These are phyloP conservation scores for Clostera curtula DNA, from an alignment of 2,888 invertebrate genomes.

Conservation along the genomic window DNA sequence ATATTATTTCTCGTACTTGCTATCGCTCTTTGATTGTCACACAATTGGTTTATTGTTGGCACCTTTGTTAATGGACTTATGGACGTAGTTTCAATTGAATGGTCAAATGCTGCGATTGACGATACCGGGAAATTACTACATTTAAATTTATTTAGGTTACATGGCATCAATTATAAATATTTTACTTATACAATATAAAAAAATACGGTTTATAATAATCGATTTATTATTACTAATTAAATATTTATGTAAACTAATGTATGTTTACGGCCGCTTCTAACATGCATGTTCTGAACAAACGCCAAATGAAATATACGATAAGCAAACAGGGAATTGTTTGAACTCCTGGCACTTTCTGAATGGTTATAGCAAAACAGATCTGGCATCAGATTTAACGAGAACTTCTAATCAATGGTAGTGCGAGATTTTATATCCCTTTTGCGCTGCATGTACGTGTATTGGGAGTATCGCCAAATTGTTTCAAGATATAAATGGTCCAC, in stretches of 20 bases:
- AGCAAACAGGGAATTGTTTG: too few species aligned
- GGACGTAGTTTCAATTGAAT: constrained; percentile 11
- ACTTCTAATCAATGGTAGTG: constrained; percentile 24
- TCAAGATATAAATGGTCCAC: constrained; percentile 7
- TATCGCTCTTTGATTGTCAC: too few species aligned
- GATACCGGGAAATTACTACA: constrained; percentile 7
- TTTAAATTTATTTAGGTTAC: background rate
- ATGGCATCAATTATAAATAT: too few species aligned
- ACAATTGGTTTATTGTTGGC: constrained; percentile 12
- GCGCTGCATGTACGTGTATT: constrained; percentile 24
- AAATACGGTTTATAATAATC: constrained; percentile 6
- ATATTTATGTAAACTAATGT: constrained; percentile 11
- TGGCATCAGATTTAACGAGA: too few species aligned
- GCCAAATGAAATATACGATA: too few species aligned
- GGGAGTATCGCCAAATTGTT: constrained; percentile 11
- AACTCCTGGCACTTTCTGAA: too few species aligned
- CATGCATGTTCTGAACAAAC: constrained; percentile 45
- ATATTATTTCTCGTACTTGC: too few species aligned
- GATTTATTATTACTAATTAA: constrained; percentile 9
- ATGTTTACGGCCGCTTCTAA: constrained; percentile 25
- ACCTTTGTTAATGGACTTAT: constrained; percentile 20
- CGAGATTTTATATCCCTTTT: constrained; percentile 11
- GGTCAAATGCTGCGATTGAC: constrained; percentile 11
- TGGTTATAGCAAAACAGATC: too few species aligned
- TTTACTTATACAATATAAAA: too few species aligned